Evolutionary conservation across 1,140 invertebrate species (phyloP), one percentile per base, ranked within the genome.

Genomic region (Hylaeus volcanicus): DNA sequence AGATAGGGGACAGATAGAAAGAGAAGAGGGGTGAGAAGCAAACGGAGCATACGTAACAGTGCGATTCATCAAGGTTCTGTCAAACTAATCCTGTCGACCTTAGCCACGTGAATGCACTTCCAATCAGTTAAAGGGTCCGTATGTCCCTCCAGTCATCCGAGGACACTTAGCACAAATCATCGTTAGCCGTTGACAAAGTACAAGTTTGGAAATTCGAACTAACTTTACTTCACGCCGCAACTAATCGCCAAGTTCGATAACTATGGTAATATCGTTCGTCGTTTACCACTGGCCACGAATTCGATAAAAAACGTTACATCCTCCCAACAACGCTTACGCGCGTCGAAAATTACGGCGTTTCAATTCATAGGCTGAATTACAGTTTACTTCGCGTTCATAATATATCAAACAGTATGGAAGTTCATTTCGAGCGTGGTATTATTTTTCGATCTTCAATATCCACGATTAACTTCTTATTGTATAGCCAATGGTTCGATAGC

Each of bases 51-150:
- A 80, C 71, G 78, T 75, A 80, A 80, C 72, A 55, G 64, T 43
- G 55, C 79, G 79, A 80, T 75, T 80, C 79, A 75, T 80, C 79
- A 69, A 68, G 72, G 37, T 66, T 68, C 63, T 55, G 79, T 63
- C 79, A n/a, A 64, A 45, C 72, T 61, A 75, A 69, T 75, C 63
- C 79, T 45, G 64, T 69, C 72, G 64, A 53, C 64, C 64, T 80
- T 75, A 61, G 73, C 48, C 79, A 69, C 79, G 64, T 45, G 79
- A 68, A 75, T 80, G 79, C 73, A 51, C 72, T 69, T 75, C 79
- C 73, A 75, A 80, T 80, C 79, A 26, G 79, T 75, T 80, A 80
- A 75, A 75, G 79, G 79, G 45, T 61, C 71, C 45, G 72, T 68
- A 53, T 61, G 63, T 51, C 63, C 15, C 15, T 48, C 55, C 56